These are phyloP conservation scores for Malacoctenus gilli DNA, from an alignment of 2,797 vertebrate species.

Conservation along the genomic window DNA sequence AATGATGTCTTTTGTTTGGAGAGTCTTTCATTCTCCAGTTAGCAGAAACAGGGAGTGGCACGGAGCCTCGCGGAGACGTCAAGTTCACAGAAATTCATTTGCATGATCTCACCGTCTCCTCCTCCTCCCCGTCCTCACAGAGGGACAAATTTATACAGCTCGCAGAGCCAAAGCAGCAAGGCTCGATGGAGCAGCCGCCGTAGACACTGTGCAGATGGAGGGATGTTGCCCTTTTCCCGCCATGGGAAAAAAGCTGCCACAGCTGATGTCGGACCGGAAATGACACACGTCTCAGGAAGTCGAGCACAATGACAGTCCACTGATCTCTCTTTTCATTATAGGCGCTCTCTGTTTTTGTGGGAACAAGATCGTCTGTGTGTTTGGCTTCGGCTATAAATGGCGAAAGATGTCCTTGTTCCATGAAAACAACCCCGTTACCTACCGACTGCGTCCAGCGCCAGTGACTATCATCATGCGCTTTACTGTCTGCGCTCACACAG, in stretches of 20 bases:
- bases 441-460: slow-evolving; percentile 23
- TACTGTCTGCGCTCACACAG: slow-evolving; percentile 25
- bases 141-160: slow-evolving; percentile 1
- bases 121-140: background rate
- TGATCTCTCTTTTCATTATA: slow-evolving; percentile 62
- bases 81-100: background rate
- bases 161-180: slow-evolving; percentile 2
- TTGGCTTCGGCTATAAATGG: slow-evolving; percentile 63
- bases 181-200: slow-evolving; percentile 4
- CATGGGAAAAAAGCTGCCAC: slow-evolving; percentile 64
- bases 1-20: slow-evolving; percentile 58
- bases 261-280: slow-evolving; percentile 65
- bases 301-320: slow-evolving; percentile 72
- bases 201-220: slow-evolving; percentile 29
- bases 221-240: slow-evolving; percentile 22
- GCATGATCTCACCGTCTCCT: slow-evolving; percentile 32
- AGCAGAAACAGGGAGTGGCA: slow-evolving; percentile 43
- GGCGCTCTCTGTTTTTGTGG: slow-evolving; percentile 60
- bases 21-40: slow-evolving; percentile 25
- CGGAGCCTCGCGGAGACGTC: background rate
- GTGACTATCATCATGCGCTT: slow-evolving; percentile 33
- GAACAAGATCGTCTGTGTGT: slow-evolving; percentile 63
- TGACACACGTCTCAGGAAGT: slow-evolving; percentile 71
- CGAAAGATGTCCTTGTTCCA: slow-evolving; percentile 62
- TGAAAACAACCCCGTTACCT: slow-evolving; percentile 64